phyloP scores from a whole-genome alignment of 2,888 invertebrate species.

The Chironomus tentans region DNA sequence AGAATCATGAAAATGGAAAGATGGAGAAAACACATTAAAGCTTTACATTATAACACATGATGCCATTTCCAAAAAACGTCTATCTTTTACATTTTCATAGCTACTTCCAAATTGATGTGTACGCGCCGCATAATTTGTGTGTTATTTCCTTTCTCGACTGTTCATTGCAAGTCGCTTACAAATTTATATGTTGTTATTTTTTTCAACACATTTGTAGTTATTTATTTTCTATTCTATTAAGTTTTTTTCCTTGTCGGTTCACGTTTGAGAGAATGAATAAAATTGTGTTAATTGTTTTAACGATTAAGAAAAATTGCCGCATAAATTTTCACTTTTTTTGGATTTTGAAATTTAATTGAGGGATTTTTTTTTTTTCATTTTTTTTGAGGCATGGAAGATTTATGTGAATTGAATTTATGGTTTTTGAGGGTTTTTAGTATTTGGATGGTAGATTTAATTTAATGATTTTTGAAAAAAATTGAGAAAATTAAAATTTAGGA shows the following conservation, averaged over 20 bases:
- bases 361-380: not conserved
- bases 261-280: not conserved
- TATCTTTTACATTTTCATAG: not conserved
- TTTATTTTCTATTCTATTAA: too few relatives aligned
- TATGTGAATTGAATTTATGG: too few relatives aligned
- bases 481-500: too few relatives aligned
- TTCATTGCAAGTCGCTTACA: not conserved
- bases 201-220: too few relatives aligned
- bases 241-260: too few relatives aligned
- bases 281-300: slow-evolving; percentile 5
- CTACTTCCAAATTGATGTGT: not conserved
- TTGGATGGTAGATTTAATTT: too few relatives aligned
- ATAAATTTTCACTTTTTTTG: not conserved
- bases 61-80: not conserved
- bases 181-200: not conserved
- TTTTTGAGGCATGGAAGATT: not conserved
- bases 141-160: not conserved
- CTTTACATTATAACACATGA: not conserved
- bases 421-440: too few relatives aligned
- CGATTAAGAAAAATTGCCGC: slow-evolving; percentile 10
- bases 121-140: not conserved
- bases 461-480: too few relatives aligned
- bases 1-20: not conserved
- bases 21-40: not conserved
- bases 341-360: not conserved